Conservation (phyloP, 1,140 invertebrate species). For the Trissolcus basalis region DNA sequence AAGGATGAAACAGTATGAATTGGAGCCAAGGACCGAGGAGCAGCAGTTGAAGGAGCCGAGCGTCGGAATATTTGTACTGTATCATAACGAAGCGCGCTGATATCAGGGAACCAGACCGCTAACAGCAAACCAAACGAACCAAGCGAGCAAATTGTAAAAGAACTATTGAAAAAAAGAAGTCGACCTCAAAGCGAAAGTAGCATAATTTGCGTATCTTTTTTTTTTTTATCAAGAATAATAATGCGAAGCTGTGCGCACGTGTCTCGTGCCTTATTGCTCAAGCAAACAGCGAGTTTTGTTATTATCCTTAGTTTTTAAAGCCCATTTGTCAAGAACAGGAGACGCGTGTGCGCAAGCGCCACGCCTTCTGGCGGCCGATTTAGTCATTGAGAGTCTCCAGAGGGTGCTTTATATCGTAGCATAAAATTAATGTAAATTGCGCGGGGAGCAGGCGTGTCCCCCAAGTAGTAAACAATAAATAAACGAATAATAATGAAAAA, state of each 20-base stretch:
- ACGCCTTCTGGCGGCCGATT: not conserved
- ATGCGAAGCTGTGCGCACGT: too few relatives aligned
- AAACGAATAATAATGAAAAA: not conserved
- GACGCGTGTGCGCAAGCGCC: not conserved
- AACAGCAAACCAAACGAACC: not conserved
- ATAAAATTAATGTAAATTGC: not conserved
- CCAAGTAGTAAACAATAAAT: not conserved
- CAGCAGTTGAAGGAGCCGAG: not conserved
- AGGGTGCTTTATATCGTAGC: constrained; percentile 1
- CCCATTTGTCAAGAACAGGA: not conserved
- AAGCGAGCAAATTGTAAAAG: not conserved
- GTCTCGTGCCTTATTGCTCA: too few relatives aligned
- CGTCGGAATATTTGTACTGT: not conserved
- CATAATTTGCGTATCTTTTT: too few relatives aligned
- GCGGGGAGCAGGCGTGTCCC: not conserved
- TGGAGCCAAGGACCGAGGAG: not conserved
- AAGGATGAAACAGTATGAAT: constrained; percentile 8
- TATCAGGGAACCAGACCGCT: not conserved
- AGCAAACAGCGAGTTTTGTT: too few relatives aligned
- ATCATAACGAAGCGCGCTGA: not conserved
- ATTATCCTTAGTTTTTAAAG: not conserved
- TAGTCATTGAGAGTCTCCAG: not conserved
- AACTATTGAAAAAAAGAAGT: constrained; percentile 1
- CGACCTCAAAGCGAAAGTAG: not conserved
- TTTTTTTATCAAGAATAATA: too few relatives aligned